Base-by-base conservation (phyloP, 2,113 vertebrate genomes). In the Saccopteryx leptura region DNA sequence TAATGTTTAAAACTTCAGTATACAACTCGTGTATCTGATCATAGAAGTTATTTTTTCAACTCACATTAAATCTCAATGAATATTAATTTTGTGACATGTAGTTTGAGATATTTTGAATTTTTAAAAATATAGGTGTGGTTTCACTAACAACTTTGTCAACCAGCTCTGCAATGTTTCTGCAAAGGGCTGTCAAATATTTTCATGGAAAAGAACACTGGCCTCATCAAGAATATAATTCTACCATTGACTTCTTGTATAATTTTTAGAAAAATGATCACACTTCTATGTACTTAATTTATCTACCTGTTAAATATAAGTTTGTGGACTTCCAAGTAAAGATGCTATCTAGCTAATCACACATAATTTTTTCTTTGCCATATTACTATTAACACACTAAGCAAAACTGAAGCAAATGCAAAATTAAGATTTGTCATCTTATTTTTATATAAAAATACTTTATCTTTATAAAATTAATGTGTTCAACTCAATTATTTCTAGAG, bases 381-480 rank as follows among this genome's bases (percentile, higher is more conserved):
- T 66, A 46, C 23, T 63, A 18, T 60, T 87, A 74, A 74, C 39
- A 46, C 24, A 68, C n/a, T 39, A 48, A 74, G 58, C 23, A 81
- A 50, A 84, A 74, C 9, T 61, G 21, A 89, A 18, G 88, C n/a
- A 3, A 56, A 66, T 68, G 3, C 2, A 94, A 75, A 79, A 69
- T 9, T 75, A 0, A 1, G 26, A 85, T 76, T 69, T 21, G 7
- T 69, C 10, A 72, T 85, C 18, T 46, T 54, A 76, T 50, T 63
- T 90, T 91, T 84, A 91, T 48, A 66, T 76, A 52, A 92, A 84
- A 65, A 93, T 69, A 90, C 26, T 87, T 69, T 52, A 24, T 82
- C 24, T 54, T 82, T 71, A 48, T 63, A 78, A 82, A 87, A 58
- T 63, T 10, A 94, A 2, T 17, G n/a, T 50, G 19, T 93, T 78